Evolutionary conservation across 2,797 vertebrate species (phyloP).

Genomic region (Psittacula echo): DNA sequence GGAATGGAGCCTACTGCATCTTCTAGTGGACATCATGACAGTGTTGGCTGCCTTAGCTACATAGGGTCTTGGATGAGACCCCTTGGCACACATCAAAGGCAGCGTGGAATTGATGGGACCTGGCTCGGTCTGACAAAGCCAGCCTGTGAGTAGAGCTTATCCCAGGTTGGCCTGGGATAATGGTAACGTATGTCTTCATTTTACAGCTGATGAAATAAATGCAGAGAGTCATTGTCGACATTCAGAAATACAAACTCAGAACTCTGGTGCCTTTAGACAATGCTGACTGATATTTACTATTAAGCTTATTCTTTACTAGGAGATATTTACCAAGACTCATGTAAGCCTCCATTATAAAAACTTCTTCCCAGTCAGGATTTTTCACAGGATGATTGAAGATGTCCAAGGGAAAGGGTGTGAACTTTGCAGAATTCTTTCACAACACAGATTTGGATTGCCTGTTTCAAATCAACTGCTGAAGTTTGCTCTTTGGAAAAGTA

Average conservation of each 20-base stretch:
- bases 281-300: constrained; percentile 20
- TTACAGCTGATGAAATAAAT: constrained; percentile 8
- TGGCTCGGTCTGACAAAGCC: not conserved
- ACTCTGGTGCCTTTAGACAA: not conserved
- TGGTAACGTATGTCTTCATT: not conserved
- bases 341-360: not conserved
- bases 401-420: not conserved
- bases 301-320: not conserved
- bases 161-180: not conserved
- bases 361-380: not conserved
- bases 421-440: constrained; percentile 1
- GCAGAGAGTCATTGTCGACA: not conserved
- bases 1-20: not conserved
- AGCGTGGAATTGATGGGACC: not conserved
- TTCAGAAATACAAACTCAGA: not conserved
- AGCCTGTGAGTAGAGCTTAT: not conserved
- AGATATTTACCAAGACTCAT: not conserved
- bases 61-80: not conserved
- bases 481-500: constrained; percentile 17
- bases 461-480: not conserved
- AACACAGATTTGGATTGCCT: not conserved
- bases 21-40: not conserved
- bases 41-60: not conserved
- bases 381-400: not conserved
- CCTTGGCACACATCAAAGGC: not conserved